Conservation (phyloP, 2,797 vertebrate genomes). For the Ammospiza maritima region DNA sequence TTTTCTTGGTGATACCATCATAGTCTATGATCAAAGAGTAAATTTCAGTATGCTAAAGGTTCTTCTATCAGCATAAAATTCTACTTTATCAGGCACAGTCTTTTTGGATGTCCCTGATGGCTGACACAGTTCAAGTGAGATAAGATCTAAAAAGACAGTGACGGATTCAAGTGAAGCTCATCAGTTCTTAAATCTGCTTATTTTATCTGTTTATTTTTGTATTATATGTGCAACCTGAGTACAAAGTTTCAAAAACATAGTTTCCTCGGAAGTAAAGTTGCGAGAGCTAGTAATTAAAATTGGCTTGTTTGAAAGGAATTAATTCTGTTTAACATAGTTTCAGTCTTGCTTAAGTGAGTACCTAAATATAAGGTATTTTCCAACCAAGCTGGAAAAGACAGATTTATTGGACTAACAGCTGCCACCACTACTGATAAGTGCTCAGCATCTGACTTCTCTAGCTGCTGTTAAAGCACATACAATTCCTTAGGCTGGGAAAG, state of each 20-base stretch:
- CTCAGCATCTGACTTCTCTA: conserved; percentile 17
- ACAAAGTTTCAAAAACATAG: neutral
- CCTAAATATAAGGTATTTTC: neutral
- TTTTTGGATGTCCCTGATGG: neutral
- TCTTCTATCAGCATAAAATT: neutral
- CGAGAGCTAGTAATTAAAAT: neutral
- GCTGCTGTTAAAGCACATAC: neutral
- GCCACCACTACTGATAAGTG: neutral
- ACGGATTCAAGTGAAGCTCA: neutral
- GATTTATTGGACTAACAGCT: conserved; percentile 19
- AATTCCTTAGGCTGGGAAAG: conserved; percentile 14
- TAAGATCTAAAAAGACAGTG: neutral
- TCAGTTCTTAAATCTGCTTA: neutral
- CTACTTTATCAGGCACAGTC: neutral
- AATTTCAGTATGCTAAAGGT: neutral
- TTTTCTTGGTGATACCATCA: conserved; percentile 1
- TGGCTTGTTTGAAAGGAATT: neutral
- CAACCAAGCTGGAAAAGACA: conserved; percentile 1
- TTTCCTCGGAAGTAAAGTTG: neutral
- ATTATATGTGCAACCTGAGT: neutral
- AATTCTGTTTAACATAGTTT: neutral
- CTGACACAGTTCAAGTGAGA: neutral
- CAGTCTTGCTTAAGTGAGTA: neutral
- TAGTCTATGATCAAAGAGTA: conserved; percentile 19
- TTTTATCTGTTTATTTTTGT: neutral